Conservation (phyloP, 2,797 vertebrate species). For the Smutsia gigantea region DNA sequence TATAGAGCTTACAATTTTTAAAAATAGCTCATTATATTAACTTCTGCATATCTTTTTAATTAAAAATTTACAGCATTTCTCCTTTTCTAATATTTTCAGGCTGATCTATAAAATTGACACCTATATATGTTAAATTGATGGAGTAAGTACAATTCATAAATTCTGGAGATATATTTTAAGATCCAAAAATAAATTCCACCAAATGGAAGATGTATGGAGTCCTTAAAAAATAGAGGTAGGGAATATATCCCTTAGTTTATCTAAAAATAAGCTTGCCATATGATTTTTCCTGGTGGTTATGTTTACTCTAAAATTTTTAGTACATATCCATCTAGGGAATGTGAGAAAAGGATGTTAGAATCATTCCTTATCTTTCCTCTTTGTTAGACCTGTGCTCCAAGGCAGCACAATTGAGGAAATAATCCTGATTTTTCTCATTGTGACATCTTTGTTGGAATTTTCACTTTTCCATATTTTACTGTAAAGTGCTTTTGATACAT, state of each 20-base stretch:
- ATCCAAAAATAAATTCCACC: background rate
- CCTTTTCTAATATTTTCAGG: background rate
- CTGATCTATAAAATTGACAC: background rate
- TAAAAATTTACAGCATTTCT: background rate
- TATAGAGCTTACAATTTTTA: background rate
- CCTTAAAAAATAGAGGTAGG: background rate
- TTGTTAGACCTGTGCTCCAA: background rate
- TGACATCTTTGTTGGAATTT: background rate
- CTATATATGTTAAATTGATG: background rate
- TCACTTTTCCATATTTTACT: background rate
- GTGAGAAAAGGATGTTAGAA: background rate
- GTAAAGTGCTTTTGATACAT: background rate
- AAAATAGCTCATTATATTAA: background rate
- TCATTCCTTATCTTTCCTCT: background rate
- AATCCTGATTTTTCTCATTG: background rate
- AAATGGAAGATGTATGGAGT: background rate
- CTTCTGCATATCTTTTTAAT: background rate
- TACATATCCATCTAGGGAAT: background rate
- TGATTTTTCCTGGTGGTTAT: background rate
- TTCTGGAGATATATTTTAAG: background rate
- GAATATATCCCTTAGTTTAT: background rate
- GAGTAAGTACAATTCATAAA: background rate
- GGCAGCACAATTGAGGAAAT: background rate
- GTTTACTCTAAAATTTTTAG: background rate
- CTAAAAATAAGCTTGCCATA: background rate